These are phyloP conservation scores for Meteorus colon DNA, from an alignment of 2,888 invertebrate species.

Conservation along the genomic window DNA sequence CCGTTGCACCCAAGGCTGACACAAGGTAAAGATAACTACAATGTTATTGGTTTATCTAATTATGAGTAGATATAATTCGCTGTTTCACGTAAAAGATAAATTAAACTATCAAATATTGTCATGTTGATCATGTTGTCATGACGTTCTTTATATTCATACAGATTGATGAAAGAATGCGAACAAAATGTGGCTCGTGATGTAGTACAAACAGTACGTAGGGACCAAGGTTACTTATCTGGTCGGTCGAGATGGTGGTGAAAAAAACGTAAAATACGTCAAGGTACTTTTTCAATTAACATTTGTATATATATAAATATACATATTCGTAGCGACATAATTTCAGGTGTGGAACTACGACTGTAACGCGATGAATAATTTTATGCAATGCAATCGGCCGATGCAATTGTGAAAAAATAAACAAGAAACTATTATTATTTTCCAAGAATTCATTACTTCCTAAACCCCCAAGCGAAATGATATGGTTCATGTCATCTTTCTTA, in stretches of 20 bases:
- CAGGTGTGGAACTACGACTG: slow-evolving; percentile 55
- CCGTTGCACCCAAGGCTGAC: slow-evolving; percentile 62
- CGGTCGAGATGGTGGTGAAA: slow-evolving; percentile 56
- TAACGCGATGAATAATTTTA: slow-evolving; percentile 60
- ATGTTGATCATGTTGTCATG: slow-evolving; percentile 25
- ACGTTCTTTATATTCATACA: slow-evolving; percentile 39
- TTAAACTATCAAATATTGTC: slow-evolving; percentile 16
- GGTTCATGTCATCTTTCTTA: too few species aligned
- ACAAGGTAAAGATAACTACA: slow-evolving; percentile 55
- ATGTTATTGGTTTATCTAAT: slow-evolving; percentile 20
- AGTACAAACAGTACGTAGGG: slow-evolving; percentile 64
- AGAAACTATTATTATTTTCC: slow-evolving; percentile 1
- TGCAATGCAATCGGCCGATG: slow-evolving; percentile 50
- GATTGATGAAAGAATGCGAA: slow-evolving; percentile 58
- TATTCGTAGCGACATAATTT: slow-evolving; percentile 58
- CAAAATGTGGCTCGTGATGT: slow-evolving; percentile 63
- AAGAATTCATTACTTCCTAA: neutral
- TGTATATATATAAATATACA: neutral
- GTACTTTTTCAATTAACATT: slow-evolving; percentile 41
- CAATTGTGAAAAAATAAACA: neutral
- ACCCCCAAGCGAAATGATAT: neutral
- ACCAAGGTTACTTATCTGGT: slow-evolving; percentile 56
- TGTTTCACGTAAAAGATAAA: neutral
- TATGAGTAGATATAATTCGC: neutral
- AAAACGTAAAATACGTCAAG: slow-evolving; percentile 59